A percentile compares a stretch with the other conserved stretches of the same genome.
These are phyloP conservation scores for Paramuricea clavata DNA, from an alignment of 92 coral and sea anemone genomes.

Conservation along the genomic window DNA sequence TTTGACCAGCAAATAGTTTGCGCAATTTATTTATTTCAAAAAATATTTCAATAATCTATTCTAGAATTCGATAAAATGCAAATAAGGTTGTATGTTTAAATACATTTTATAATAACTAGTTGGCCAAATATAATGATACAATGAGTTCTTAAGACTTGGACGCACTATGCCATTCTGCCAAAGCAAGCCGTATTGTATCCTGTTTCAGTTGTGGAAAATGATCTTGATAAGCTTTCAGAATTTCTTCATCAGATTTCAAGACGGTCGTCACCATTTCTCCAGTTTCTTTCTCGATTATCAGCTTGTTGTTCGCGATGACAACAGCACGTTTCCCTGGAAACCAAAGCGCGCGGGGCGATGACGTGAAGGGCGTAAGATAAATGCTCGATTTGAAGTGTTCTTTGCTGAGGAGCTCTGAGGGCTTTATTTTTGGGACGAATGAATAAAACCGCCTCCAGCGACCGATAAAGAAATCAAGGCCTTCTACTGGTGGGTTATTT, in stretches of 20 bases:
- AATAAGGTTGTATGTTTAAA: too few species aligned
- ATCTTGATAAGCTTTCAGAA: not conserved
- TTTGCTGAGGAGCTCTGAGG: not conserved
- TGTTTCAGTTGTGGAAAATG: not conserved
- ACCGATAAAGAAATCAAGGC: conserved; percentile 27
- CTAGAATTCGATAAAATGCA: not conserved
- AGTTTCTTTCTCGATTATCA: conserved; percentile 11
- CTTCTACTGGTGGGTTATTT: conserved; percentile 19
- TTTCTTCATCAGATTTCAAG: not conserved
- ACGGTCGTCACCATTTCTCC: not conserved
- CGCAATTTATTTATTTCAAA: too few species aligned
- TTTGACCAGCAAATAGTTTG: too few species aligned
- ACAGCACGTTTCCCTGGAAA: conserved; percentile 24
- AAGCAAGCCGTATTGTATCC: not conserved
- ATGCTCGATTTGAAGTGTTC: not conserved
- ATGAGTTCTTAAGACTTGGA: not conserved
- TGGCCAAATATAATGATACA: not conserved
- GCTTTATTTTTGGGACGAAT: not conserved
- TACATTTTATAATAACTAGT: too few species aligned
- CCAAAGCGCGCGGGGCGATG: conserved; percentile 8
- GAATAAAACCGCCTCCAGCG: conserved; percentile 41
- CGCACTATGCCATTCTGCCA: not conserved
- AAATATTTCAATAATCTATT: too few species aligned
- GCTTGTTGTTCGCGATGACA: conserved; percentile 6
- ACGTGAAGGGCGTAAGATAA: not conserved